Base-by-base conservation (phyloP, 1,140 invertebrate genomes). In the Lepidurus packardi region DNA sequence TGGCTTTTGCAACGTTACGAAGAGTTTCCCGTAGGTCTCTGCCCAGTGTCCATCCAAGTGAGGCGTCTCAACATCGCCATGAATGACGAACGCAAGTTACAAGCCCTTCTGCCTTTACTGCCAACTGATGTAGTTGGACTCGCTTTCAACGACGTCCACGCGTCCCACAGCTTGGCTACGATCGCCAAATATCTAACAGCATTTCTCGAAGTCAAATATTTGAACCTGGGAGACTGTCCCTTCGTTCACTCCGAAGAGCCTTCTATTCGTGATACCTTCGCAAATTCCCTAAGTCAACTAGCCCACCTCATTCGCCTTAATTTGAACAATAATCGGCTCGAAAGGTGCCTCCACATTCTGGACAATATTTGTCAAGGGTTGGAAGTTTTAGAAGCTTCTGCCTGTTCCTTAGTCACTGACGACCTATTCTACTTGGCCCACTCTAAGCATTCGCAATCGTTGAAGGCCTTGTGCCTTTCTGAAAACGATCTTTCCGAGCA, bases 1-100 rank as follows among this genome's bases (percentile, higher is more conserved):
- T 78, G 78, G 78, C 74, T 74, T 16, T 42, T 45, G 11, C 78
- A 78, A 34, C 73, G 78, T 42, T 78, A 75, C 25, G 78, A 78
- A 13, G 78, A 78, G 21, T 78, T 78, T 74, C 65, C 77, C 8
- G 21, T 16, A 11, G 43, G 42, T 25, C 25, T 42, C 25, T 43
- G 73, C 47, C 78, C 78, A 16, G 73, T 78, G 10, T 75, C 78
- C 7, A 43, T 78, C 34, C 44, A 41, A 45, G 73, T 78, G 8
- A 73, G 73, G 34, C 75, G 45, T 43, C 24, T 78, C 7, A 74
- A 78, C 41, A 45, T 78, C 13, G 75, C 44, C 43, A 74, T 78
- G 73, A 45, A 74, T 11, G 78, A 78, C 24, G 78, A 78, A 75
- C 73, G 73, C 42, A 78, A 75, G 44, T 24, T 74, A 9, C 44